These are phyloP conservation scores for Dynastes grantii DNA, from an alignment of 2,888 invertebrate species.

Conservation along the genomic window DNA sequence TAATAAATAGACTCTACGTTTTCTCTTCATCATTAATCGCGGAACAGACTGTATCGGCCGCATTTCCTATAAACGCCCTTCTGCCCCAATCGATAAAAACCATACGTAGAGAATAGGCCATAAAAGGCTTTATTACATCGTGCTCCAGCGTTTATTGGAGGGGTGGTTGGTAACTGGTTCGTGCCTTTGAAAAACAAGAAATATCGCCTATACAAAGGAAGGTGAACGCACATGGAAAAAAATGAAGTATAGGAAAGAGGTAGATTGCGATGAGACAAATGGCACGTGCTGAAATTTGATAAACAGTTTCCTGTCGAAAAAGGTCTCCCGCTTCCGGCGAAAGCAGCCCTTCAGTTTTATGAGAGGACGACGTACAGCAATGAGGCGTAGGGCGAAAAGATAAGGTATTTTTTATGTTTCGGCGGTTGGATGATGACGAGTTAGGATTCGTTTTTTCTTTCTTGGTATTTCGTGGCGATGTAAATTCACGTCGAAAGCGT, in stretches of 20 bases:
- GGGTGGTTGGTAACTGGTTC: constrained; percentile 21
- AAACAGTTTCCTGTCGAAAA: constrained; percentile 53
- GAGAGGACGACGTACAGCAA: not conserved
- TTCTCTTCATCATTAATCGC: too few species aligned
- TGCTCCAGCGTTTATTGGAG: not conserved
- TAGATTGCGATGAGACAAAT: constrained; percentile 41
- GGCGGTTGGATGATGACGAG: constrained; percentile 8
- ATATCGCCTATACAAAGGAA: constrained; percentile 9
- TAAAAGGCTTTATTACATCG: constrained; percentile 26
- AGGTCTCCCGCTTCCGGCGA: constrained; percentile 36
- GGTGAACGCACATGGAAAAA: not conserved
- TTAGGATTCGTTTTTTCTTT: constrained; percentile 13
- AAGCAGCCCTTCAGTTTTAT: constrained; percentile 41
- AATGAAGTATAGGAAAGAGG: constrained; percentile 24
- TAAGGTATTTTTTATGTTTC: constrained; percentile 37
- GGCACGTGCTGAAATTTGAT: constrained; percentile 57
- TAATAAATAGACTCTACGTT: too few species aligned
- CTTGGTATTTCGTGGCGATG: constrained; percentile 18
- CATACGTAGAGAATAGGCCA: not conserved
- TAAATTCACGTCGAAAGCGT: constrained; percentile 31
- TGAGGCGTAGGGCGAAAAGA: constrained; percentile 7
- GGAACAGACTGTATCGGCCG: too few species aligned
- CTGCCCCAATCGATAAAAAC: constrained; percentile 23
- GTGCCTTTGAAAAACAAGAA: constrained; percentile 17
- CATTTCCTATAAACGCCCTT: not conserved